Evolutionary conservation across 2,113 vertebrate species (phyloP).

Genomic region (Bambusicola thoracicus): DNA sequence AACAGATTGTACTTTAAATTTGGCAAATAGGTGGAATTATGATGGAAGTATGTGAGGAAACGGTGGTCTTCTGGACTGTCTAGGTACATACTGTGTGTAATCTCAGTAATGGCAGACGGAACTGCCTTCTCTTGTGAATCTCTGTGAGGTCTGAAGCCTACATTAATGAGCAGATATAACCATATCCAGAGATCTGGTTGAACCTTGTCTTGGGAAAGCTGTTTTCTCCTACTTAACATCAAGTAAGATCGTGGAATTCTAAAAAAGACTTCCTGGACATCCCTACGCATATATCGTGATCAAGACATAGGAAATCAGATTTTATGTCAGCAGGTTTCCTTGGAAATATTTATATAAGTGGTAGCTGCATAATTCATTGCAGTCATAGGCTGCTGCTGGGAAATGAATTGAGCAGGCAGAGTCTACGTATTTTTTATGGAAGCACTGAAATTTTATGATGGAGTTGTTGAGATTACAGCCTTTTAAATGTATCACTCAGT

Average conservation of each 20-base stretch:
- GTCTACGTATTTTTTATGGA: background rate
- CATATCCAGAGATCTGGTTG: background rate
- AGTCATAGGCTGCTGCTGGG: background rate
- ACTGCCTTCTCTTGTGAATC: background rate
- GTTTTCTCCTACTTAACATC: background rate
- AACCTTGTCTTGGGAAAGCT: background rate
- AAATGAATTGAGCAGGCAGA: background rate
- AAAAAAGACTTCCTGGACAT: background rate
- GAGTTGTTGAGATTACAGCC: background rate
- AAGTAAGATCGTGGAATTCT: background rate
- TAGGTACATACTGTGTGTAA: background rate
- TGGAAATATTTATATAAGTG: background rate
- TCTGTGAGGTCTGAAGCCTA: background rate
- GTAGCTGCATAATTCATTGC: background rate
- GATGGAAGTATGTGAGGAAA: rapidly evolving
- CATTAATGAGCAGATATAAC: background rate
- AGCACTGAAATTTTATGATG: background rate
- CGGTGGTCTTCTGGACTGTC: background rate
- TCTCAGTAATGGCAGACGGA: background rate
- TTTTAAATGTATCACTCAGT: background rate
- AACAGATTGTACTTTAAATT: background rate
- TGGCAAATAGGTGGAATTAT: background rate
- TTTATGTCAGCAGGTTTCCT: background rate
- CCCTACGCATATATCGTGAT: background rate
- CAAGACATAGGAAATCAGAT: background rate